Base-by-base conservation (phyloP, 2,113 vertebrate species). In the Ictalurus furcatus region DNA sequence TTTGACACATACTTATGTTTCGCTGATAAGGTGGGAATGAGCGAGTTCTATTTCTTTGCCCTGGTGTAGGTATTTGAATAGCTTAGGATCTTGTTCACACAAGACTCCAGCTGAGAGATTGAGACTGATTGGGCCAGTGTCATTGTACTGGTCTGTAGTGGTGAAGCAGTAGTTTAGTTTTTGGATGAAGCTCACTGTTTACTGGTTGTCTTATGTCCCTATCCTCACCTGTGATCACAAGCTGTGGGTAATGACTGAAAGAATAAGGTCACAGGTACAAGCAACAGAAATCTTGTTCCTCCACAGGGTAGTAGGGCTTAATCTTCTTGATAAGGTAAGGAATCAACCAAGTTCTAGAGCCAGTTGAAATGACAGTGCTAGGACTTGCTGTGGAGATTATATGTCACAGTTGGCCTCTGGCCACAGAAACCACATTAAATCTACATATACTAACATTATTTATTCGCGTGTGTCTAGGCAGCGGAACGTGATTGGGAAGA, bases 401-500 rank as follows among this genome's bases (percentile, higher is more conserved):
- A 30, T 37, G 9, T 34, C 17, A 58, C n/a, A 82, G 52, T 34
- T 83, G 54, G 81, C 58, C 56, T 37, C 56, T 37, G 25, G 54
- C 3, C 30, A 82, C 30, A 63, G 11, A 40, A 61, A 12, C 19
- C 8, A 61, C 34, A 25, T 83, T 61, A 61, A 83, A 40, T 61
- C 21, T 40, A 83, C 1, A 25, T 13, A 40, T 37, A 37, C 1
- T 90, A 56, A 61, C 34, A 58, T 54, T 44, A 30, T 76, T 76
- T 44, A 65, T 76, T 13, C 17, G 54, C 17, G 58, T 67, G 85
- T 89, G 61, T 89, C 48, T 3, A 99, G 98, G 98, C 98, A 25
- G 98, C 98, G 0, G 98, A 99, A 93, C 94, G 98, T 28, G 98
- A 99, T 96, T 99, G 98, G 98, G 98, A 99, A 94, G 98, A 99